These are phyloP conservation scores for Deroplatys truncata DNA, from an alignment of 2,888 invertebrate genomes.

Conservation along the genomic window DNA sequence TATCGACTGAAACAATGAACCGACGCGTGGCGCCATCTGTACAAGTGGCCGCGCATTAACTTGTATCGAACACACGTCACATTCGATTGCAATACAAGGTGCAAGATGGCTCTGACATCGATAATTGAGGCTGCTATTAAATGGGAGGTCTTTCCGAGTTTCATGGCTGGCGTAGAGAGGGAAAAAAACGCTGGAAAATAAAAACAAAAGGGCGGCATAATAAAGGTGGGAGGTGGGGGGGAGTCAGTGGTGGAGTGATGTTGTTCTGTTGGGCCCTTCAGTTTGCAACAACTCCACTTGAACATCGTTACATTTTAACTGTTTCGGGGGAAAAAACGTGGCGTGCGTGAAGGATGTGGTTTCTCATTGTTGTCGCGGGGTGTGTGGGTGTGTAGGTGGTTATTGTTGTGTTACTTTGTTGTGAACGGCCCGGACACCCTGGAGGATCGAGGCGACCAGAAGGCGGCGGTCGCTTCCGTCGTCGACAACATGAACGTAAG, in stretches of 20 bases:
- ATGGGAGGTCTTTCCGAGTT: constrained; percentile 45
- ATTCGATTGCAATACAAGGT: background rate
- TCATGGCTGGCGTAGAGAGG: constrained; percentile 43
- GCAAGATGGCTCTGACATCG: constrained; percentile 26
- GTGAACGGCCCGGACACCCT: constrained; percentile 14
- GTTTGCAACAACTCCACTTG: constrained; percentile 21
- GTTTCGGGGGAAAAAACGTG: background rate
- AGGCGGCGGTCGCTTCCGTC: constrained; percentile 15
- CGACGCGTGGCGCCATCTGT: background rate
- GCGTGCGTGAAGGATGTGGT: constrained; percentile 1
- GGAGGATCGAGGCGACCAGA: constrained; percentile 27
- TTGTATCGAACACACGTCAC: background rate
- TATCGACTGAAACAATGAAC: background rate
- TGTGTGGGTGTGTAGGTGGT: background rate
- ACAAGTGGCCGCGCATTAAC: background rate
- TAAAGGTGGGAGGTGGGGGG: constrained; percentile 27
- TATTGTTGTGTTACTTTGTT: background rate
- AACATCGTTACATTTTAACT: background rate
- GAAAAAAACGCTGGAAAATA: constrained; percentile 28
- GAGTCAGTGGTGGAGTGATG: constrained; percentile 15
- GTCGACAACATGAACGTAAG: constrained; percentile 29
- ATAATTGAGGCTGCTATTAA: constrained; percentile 44
- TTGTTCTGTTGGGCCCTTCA: constrained; percentile 22
- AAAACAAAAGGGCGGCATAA: constrained; percentile 22
- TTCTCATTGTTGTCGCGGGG: background rate